These are phyloP conservation scores for Pseudomyrmex dendroicus DNA, from an alignment of 1,140 invertebrate genomes.

Conservation along the genomic window DNA sequence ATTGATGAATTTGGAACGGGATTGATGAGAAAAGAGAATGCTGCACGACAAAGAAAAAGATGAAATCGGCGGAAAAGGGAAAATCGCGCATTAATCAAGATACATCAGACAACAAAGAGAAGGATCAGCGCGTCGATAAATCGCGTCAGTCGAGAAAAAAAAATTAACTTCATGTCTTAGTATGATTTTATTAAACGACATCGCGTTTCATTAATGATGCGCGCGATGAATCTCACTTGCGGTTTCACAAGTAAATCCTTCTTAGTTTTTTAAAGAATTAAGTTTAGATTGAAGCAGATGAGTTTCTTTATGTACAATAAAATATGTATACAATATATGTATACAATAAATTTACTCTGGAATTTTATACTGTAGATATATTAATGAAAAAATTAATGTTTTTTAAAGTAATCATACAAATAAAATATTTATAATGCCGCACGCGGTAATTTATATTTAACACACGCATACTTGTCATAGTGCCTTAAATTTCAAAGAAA, in stretches of 20 bases:
- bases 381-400: conserved; percentile 1
- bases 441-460: background rate
- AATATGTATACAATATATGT: background rate
- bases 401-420: background rate
- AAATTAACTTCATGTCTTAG: conserved; percentile 3
- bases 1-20: conserved; percentile 46
- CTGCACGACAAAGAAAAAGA: background rate
- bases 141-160: conserved; percentile 12
- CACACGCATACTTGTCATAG: background rate
- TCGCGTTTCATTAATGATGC: background rate
- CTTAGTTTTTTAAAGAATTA: background rate
- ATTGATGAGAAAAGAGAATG: conserved; percentile 40
- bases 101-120: conserved; percentile 14
- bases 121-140: background rate
- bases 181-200: conserved; percentile 12
- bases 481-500: background rate
- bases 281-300: background rate
- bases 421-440: background rate
- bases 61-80: background rate
- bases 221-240: conserved; percentile 11
- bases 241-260: background rate
- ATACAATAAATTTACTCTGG: background rate
- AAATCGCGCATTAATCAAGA: conserved; percentile 50
- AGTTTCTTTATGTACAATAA: background rate
- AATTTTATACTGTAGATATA: background rate